Evolutionary conservation across 2,888 invertebrate species (phyloP), one percentile per base, ranked within the genome.

Genomic region (Eupithecia tripunctaria): DNA sequence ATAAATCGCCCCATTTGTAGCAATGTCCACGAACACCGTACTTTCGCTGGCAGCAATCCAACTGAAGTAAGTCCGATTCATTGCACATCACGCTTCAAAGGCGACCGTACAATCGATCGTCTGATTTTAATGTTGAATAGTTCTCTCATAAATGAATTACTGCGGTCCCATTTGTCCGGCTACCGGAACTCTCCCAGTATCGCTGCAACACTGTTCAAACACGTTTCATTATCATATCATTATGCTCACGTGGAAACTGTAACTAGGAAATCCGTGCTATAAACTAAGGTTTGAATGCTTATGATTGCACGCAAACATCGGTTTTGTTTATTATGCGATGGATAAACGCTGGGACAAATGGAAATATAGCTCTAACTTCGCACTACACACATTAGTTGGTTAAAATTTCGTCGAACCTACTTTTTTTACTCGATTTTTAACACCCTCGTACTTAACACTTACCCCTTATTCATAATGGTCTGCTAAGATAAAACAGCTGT

Each of bases 21-120:
- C 60, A 60, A 10, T 63, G 62, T 63, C 32, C 62, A 36, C 56
- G 70, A 71, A 79, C 85, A 70, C 18, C 74, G 72, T 74, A 76
- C 72, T 75, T 72, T 75, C 75, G 70, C 79, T 82, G 81, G 81
- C 81, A 76, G 65, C 72, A 70, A 74, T 80, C 78, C 80, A 80
- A 78, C 73, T 73, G 74, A 71, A 78, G 79, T 74, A 71, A 73
- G 68, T 64, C 60, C 73, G 68, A 73, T 67, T 70, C 76, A 76
- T 65, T 77, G 75, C 76, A 78, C 72, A 76, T 68, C 70, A 75
- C 69, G 69, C 69, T 76, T 72, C 60, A 74, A 70, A 70, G 75
- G 47, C 68, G 71, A 65, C 64, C 68, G 71, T 77, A 82, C 83
- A 83, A 84, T 82, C 68, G 78, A 75, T 76, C 67, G 64, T 70